A percentile compares a stretch with the other conserved stretches of the same genome.
These are phyloP conservation scores for Drosophila greeni DNA, from an alignment of 2,888 invertebrate genomes.

Conservation along the genomic window DNA sequence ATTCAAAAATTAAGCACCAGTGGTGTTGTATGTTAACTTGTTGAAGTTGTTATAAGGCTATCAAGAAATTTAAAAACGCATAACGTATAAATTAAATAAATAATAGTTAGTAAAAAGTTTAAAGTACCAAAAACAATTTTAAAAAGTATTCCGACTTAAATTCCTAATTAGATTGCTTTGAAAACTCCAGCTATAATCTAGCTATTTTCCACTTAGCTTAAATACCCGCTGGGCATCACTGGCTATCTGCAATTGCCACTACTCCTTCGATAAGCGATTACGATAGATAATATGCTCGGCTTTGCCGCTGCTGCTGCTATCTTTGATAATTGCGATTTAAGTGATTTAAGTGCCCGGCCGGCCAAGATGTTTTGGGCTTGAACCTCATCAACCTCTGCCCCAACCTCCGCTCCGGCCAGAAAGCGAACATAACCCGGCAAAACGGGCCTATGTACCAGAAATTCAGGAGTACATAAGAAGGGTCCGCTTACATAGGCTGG, in stretches of 20 bases:
- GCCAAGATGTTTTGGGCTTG: slow-evolving; percentile 9
- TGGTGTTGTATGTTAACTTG: background rate
- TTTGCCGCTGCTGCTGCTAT: slow-evolving; percentile 4
- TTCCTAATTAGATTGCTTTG: background rate
- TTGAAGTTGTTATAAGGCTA: no score
- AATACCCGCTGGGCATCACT: background rate
- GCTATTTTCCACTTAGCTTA: background rate
- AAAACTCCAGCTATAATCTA: background rate
- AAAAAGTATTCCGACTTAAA: background rate
- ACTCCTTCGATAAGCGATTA: slow-evolving; percentile 20
- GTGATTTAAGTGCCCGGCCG: slow-evolving; percentile 18
- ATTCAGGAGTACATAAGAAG: slow-evolving; percentile 11
- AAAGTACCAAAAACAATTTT: no score
- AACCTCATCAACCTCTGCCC: background rate
- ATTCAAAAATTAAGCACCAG: background rate
- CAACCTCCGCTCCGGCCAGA: background rate
- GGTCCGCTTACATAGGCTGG: slow-evolving; percentile 33
- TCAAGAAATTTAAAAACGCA: no score
- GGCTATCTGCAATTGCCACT: background rate
- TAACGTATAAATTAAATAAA: no score
- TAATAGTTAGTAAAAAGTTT: no score
- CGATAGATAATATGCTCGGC: slow-evolving; percentile 7
- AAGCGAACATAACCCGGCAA: slow-evolving; percentile 9
- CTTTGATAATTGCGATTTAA: slow-evolving; percentile 28
- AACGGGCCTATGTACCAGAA: slow-evolving; percentile 15